These are phyloP conservation scores for Stigmatopora nigra DNA, from an alignment of 2,113 vertebrate genomes.

Conservation along the genomic window DNA sequence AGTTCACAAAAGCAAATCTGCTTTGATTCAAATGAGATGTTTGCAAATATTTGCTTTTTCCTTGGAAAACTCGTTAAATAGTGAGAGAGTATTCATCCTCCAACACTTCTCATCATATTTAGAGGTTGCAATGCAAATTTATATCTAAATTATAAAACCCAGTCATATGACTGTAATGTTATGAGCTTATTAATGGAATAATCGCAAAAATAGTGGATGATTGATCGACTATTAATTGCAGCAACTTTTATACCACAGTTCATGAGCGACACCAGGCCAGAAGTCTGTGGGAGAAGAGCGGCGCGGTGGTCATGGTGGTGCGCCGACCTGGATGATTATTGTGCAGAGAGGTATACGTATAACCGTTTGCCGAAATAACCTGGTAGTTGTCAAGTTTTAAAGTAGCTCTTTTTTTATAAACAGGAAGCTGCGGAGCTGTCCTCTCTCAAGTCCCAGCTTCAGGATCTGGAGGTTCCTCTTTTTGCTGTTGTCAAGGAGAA, in stretches of 20 bases:
- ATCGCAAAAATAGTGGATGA: too few relatives aligned
- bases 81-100: too few relatives aligned
- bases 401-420: background rate
- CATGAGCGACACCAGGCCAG: conserved; percentile 75
- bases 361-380: background rate
- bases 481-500: conserved; percentile 90
- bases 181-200: too few relatives aligned
- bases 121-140: too few relatives aligned
- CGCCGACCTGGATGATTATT: conserved; percentile 86
- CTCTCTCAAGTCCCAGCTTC: conserved; percentile 80
- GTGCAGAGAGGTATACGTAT: conserved; percentile 86
- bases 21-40: too few relatives aligned
- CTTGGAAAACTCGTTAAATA: too few relatives aligned
- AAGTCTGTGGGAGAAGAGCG: conserved; percentile 77
- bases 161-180: too few relatives aligned
- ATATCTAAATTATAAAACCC: too few relatives aligned
- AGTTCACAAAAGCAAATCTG: too few relatives aligned
- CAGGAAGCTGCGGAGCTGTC: conserved; percentile 86
- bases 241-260: conserved; percentile 21
- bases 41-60: too few relatives aligned
- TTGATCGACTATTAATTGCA: background rate
- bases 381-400: background rate
- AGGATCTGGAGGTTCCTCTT: conserved; percentile 77
- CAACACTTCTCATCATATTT: too few relatives aligned
- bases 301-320: conserved; percentile 84